Conservation (phyloP, 2,888 invertebrate genomes). For the Acanthopleura granulata region DNA sequence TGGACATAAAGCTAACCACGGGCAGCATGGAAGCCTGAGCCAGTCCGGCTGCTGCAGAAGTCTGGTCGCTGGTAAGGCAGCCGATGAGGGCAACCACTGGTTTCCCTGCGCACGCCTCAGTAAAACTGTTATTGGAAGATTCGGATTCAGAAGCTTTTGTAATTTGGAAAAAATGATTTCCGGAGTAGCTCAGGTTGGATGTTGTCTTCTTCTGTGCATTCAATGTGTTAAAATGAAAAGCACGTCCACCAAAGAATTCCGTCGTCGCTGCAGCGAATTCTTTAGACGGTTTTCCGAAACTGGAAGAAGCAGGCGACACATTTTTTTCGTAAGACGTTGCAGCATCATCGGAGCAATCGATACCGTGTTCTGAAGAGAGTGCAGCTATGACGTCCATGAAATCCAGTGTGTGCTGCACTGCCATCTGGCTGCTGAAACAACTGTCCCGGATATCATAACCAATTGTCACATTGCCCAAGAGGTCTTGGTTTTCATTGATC, state of each 20-base stretch:
- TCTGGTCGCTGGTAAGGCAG: not conserved
- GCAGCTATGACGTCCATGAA: constrained; percentile 16
- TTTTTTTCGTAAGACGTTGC: not conserved
- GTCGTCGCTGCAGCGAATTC: not conserved
- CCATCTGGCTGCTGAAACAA: constrained; percentile 11
- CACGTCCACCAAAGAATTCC: not conserved
- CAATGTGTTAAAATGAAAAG: not conserved
- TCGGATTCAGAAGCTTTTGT: not conserved
- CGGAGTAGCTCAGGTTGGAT: not conserved
- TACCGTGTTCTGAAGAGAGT: not conserved
- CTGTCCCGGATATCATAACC: constrained; percentile 21
- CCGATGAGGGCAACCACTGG: constrained; percentile 17
- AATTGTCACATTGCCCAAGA: not conserved
- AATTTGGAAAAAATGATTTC: not conserved
- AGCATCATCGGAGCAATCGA: not conserved
- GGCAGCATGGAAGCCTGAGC: constrained; percentile 3
- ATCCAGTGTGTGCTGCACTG: constrained; percentile 17
- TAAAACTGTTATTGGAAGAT: not conserved
- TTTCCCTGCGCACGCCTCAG: not conserved
- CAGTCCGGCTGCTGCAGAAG: constrained; percentile 1
- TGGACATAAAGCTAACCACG: constrained; percentile 16
- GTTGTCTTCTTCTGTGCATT: not conserved
- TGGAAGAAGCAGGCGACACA: not conserved
- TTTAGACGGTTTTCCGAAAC: not conserved
- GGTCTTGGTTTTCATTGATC: constrained; percentile 4